Evolutionary conservation across 2,113 vertebrate genomes (phyloP).

Genomic region (Panthera tigris): DNA sequence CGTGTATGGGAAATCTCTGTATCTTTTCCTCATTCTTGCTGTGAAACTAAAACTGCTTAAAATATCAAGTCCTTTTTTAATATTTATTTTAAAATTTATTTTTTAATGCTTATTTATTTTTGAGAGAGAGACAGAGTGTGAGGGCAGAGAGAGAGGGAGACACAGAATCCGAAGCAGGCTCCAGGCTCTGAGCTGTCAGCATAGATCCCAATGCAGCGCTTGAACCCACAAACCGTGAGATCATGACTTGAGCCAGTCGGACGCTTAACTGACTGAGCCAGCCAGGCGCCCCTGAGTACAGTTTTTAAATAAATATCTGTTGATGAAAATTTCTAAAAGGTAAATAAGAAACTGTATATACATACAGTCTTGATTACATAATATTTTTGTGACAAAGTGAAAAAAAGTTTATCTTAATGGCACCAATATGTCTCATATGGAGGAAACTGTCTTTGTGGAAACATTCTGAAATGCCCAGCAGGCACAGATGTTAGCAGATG

Average conservation of each 20-base stretch:
- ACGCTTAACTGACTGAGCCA: no score
- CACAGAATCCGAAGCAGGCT: no score
- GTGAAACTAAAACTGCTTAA: neutral
- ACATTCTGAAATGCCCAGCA: neutral
- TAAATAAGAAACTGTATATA: conserved; percentile 2
- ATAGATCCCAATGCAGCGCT: no score
- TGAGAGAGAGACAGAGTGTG: no score
- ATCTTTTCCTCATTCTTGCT: neutral
- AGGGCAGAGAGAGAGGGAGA: no score
- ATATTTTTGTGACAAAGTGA: conserved; percentile 32
- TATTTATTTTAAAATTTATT: no score
- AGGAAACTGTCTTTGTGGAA: conserved; percentile 39
- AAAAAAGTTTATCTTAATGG: neutral
- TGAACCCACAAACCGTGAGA: no score
- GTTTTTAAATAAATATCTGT: conserved; percentile 54
- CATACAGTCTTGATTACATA: neutral
- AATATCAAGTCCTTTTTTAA: no score
- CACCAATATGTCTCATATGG: neutral
- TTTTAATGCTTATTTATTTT: no score
- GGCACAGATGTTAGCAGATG: neutral
- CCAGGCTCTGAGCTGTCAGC: no score
- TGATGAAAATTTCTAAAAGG: conserved; percentile 23
- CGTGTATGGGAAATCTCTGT: neutral
- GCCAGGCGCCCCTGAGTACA: neutral
- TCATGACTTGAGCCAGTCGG: no score